Percentiles rank a stretch among this genome's conserved stretches.
These are phyloP conservation scores for Cataglyphis livida DNA, from an alignment of 2,888 invertebrate species.

Conservation along the genomic window DNA sequence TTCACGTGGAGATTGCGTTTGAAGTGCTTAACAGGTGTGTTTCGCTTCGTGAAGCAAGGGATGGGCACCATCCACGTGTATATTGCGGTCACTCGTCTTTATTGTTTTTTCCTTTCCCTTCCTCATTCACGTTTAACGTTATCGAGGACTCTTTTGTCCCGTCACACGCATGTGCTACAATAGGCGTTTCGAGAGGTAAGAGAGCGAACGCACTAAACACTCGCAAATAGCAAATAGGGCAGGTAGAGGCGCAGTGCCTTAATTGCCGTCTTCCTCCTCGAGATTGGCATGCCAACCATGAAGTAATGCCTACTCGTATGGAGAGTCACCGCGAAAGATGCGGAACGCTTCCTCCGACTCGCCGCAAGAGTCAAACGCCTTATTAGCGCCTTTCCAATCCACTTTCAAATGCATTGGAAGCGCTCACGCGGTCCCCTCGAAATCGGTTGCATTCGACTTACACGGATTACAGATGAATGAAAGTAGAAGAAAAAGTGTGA, in stretches of 20 bases:
- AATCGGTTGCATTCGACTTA: conserved; percentile 32
- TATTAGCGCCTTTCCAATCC: conserved; percentile 58
- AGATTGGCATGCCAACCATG: conserved; percentile 74
- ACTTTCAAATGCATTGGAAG: conserved; percentile 42
- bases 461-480: background rate
- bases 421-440: background rate
- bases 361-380: conserved; percentile 35
- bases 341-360: conserved; percentile 50
- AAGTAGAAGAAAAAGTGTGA: background rate
- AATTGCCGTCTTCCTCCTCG: conserved; percentile 83
- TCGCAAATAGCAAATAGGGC: conserved; percentile 64
- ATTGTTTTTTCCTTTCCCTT: conserved; percentile 63
- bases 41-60: conserved; percentile 79
- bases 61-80: conserved; percentile 78
- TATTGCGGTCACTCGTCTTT: conserved; percentile 65
- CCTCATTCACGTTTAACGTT: conserved; percentile 54
- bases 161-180: conserved; percentile 69
- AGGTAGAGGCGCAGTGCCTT: conserved; percentile 81
- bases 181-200: conserved; percentile 69
- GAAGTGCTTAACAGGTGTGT: conserved; percentile 72
- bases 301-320: conserved; percentile 72
- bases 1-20: conserved; percentile 39
- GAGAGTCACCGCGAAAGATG: conserved; percentile 62
- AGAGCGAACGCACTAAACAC: conserved; percentile 67
- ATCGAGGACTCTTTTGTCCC: conserved; percentile 55